Base-by-base conservation (phyloP, 1,140 invertebrate genomes). In the Teleopsis dalmanni region DNA sequence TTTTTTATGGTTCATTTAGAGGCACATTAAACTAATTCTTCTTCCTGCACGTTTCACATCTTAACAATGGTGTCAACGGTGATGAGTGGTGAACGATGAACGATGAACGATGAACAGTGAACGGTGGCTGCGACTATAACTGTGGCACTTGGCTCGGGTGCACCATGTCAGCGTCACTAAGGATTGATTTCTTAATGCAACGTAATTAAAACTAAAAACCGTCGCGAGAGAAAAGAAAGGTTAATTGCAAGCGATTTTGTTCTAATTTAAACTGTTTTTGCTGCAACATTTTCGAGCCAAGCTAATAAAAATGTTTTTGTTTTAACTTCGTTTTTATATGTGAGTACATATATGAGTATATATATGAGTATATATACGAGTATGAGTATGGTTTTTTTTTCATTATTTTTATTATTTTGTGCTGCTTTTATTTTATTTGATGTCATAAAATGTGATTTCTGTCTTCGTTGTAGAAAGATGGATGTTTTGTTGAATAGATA, bases 241-340 rank as follows among this genome's bases (percentile, higher is more conserved):
- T 65, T 65, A 65, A 65, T 65, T 65, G 58, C 59, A 65, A 57
- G 60, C 62, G 65, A 56, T 65, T 65, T 57, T 65, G 56, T 65
- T 62, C 62, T 62, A 57, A 64, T 64, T 64, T 64, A 60, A 58
- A 64, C 61, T 58, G 55, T 55, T 61, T 60, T 55, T 46, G 34
- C 49, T 29, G 21, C 26, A 14, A n/a, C 23, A 34, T 48, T 48
- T 36, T 35, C 25, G 21, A 25, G 38, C 18, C 31, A n/a, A 7
- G 19, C 43, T 34, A 31, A 34, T 45, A 45, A 45, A 45, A 31
- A 25, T 21, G 54, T 47, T 26, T 47, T 47, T 38, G 16, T 37
- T 37, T 9, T 14, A 27, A 31, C 34, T 25, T 16, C n/a, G n/a
- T 44, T 23, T n/a, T 38, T 33, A 13, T 7, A 37, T 25, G 10